These are phyloP conservation scores for Amphiprion ocellaris DNA, from an alignment of 2,113 vertebrate genomes.

Conservation along the genomic window DNA sequence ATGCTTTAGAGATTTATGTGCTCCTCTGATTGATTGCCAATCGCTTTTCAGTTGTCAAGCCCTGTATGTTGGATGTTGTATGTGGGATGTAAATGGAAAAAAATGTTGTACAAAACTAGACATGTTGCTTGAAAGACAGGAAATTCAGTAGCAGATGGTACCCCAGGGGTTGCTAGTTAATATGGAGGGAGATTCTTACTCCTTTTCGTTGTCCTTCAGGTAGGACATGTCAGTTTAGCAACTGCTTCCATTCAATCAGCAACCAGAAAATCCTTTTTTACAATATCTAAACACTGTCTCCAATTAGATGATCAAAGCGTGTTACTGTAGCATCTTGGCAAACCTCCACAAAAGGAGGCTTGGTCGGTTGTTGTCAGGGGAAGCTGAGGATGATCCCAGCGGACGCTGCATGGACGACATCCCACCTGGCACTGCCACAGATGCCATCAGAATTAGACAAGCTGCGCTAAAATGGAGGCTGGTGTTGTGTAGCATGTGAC, in stretches of 20 bases:
- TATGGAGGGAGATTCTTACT: conserved; percentile 25
- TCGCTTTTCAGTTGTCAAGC: background rate
- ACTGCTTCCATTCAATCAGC: background rate
- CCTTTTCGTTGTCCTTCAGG: conserved; percentile 55
- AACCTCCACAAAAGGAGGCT: conserved; percentile 5
- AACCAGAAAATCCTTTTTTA: background rate
- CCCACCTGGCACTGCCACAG: conserved; percentile 56
- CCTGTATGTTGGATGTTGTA: background rate
- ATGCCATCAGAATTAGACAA: conserved; percentile 45
- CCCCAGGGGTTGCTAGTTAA: conserved; percentile 47
- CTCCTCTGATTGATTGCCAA: rapidly evolving
- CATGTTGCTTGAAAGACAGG: background rate
- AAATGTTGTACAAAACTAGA: background rate
- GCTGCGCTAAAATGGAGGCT: conserved; percentile 25
- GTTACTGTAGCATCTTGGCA: background rate
- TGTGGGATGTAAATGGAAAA: background rate
- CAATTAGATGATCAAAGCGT: background rate
- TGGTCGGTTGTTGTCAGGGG: conserved; percentile 20
- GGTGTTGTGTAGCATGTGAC: conserved; percentile 4
- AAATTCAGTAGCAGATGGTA: conserved; percentile 46
- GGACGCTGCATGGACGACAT: conserved; percentile 16
- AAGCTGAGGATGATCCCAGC: conserved; percentile 17
- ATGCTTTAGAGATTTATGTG: background rate
- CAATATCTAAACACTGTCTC: background rate
- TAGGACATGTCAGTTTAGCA: background rate